Conservation (phyloP, 1,140 invertebrate species). For the Ganaspis sp. region DNA sequence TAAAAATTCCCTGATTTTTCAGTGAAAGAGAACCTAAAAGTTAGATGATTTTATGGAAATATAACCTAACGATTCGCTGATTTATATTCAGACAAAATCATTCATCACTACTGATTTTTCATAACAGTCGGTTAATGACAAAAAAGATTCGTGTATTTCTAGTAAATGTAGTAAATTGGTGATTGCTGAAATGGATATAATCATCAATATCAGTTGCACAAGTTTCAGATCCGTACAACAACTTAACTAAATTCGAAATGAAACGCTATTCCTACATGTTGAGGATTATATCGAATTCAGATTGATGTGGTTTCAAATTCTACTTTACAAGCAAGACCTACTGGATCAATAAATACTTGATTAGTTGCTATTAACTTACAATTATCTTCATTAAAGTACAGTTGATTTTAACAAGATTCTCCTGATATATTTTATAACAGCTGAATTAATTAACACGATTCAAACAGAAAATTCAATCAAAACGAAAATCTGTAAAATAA, state of each 20-base stretch:
- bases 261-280: background rate
- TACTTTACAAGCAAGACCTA: background rate
- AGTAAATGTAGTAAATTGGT: background rate
- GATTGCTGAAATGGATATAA: background rate
- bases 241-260: background rate
- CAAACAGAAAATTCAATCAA: too few relatives aligned
- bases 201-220: background rate
- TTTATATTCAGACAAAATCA: too few relatives aligned
- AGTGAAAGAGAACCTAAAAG: too few relatives aligned
- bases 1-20: too few relatives aligned
- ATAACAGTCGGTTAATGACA: too few relatives aligned
- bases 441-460: too few relatives aligned
- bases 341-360: slow-evolving; percentile 18
- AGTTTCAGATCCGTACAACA: background rate
- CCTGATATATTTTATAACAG: too few relatives aligned
- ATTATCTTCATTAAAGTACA: background rate
- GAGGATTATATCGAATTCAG: background rate
- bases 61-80: too few relatives aligned
- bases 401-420: background rate
- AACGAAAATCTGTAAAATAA: too few relatives aligned
- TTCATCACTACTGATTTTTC: background rate
- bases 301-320: background rate
- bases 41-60: too few relatives aligned
- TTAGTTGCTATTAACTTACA: background rate
- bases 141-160: too few relatives aligned